Evolutionary conservation across 2,888 invertebrate species (phyloP).

Genomic region (Nycteola revayana): DNA sequence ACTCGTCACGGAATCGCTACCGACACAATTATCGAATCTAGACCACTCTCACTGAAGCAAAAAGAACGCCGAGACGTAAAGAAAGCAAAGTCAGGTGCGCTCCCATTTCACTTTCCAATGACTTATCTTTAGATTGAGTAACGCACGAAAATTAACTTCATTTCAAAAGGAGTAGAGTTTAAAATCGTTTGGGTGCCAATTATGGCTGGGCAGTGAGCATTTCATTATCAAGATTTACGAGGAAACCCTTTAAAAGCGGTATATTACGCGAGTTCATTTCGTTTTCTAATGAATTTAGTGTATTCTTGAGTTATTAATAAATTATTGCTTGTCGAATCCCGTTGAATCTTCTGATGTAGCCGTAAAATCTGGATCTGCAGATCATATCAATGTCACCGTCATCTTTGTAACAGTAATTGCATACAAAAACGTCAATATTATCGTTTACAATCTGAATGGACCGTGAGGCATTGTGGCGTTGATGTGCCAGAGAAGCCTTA

Average conservation of each 20-base stretch:
- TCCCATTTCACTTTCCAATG: slow-evolving; percentile 80
- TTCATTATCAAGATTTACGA: slow-evolving; percentile 75
- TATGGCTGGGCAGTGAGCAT: slow-evolving; percentile 49
- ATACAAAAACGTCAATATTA: slow-evolving; percentile 32
- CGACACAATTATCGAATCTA: slow-evolving; percentile 77
- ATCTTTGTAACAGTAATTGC: slow-evolving; percentile 13
- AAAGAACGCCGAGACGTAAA: slow-evolving; percentile 75
- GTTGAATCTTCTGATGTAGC: too few relatives aligned
- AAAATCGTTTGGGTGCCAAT: slow-evolving; percentile 20
- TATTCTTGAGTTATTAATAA: slow-evolving; percentile 28
- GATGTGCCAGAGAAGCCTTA: slow-evolving; percentile 47
- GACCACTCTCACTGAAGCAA: slow-evolving; percentile 80
- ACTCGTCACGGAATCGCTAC: slow-evolving; percentile 69
- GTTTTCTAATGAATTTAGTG: slow-evolving; percentile 59
- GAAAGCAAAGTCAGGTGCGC: slow-evolving; percentile 80
- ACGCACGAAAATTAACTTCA: slow-evolving; percentile 48
- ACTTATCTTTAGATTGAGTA: slow-evolving; percentile 51
- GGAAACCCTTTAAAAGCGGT: slow-evolving; percentile 70
- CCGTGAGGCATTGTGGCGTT: slow-evolving; percentile 51
- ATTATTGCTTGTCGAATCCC: background rate
- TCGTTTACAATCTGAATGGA: slow-evolving; percentile 51
- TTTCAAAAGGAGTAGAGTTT: slow-evolving; percentile 30
- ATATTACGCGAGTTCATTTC: slow-evolving; percentile 66
- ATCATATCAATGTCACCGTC: slow-evolving; percentile 11
- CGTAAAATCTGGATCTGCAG: background rate